A percentile compares a stretch with the other conserved stretches of the same genome.
Conservation (phyloP, 2,888 invertebrate species). For the Syritta pipiens region DNA sequence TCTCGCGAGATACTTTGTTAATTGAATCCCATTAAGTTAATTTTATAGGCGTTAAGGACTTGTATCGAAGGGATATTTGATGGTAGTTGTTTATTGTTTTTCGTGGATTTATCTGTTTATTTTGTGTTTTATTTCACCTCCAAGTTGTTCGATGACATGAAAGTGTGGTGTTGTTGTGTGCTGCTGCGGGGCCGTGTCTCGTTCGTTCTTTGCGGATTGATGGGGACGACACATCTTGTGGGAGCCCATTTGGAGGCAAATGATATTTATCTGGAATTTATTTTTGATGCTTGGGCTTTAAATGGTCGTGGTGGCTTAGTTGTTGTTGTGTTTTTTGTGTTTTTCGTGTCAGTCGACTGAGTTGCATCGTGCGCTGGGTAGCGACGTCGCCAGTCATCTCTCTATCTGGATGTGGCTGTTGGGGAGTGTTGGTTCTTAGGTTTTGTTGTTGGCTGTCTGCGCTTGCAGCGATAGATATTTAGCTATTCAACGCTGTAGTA, state of each 20-base stretch:
- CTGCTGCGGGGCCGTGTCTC: too few relatives aligned
- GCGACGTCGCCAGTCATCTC: constrained; percentile 52
- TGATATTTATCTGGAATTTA: constrained; percentile 69
- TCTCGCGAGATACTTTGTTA: constrained; percentile 76
- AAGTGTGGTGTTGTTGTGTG: constrained; percentile 30
- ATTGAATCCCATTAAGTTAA: constrained; percentile 80
- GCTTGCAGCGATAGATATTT: constrained; percentile 65
- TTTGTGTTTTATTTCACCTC: constrained; percentile 19
- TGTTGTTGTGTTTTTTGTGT: too few relatives aligned
- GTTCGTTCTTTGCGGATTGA: constrained; percentile 60
- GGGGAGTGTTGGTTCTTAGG: constrained; percentile 3
- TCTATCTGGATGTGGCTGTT: constrained; percentile 39
- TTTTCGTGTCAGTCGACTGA: constrained; percentile 10
- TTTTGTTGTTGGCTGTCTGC: constrained; percentile 16
- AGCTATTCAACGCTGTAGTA: constrained; percentile 69
- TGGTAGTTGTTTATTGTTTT: too few relatives aligned
- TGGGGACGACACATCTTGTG: constrained; percentile 49
- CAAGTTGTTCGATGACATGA: constrained; percentile 54
- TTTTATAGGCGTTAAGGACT: constrained; percentile 79
- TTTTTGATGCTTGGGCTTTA: constrained; percentile 65
- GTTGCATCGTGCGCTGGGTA: constrained; percentile 58
- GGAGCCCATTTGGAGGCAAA: constrained; percentile 59
- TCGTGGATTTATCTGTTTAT: constrained; percentile 20
- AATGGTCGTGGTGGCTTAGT: constrained; percentile 48
- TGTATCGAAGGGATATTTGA: constrained; percentile 49